A percentile compares a stretch with the other conserved stretches of the same genome.
Evolutionary conservation across 2,888 invertebrate species (phyloP).

Genomic region (Drosophila ezoana): DNA sequence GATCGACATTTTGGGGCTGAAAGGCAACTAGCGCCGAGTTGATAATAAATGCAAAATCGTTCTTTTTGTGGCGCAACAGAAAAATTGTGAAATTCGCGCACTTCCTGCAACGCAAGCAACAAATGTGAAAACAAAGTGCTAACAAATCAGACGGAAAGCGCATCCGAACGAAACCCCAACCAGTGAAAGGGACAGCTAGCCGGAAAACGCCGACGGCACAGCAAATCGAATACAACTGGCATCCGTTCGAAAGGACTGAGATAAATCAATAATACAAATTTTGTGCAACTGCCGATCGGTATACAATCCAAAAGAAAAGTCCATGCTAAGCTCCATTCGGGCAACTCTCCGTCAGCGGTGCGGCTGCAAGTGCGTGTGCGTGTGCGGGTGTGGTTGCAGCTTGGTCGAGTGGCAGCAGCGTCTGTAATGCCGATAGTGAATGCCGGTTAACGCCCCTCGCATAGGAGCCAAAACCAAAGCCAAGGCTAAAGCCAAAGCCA

Average conservation of each 20-base stretch:
- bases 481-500: neutral
- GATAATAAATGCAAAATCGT: slow-evolving; percentile 53
- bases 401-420: slow-evolving; percentile 13
- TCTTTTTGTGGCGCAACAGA: slow-evolving; percentile 35
- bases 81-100: slow-evolving; percentile 46
- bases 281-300: slow-evolving; percentile 11
- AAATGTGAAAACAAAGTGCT: slow-evolving; percentile 33
- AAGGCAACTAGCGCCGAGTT: slow-evolving; percentile 16
- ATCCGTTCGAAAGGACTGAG: slow-evolving; percentile 8
- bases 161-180: slow-evolving; percentile 14
- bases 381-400: slow-evolving; percentile 8
- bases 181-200: slow-evolving; percentile 12
- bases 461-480: slow-evolving; percentile 9
- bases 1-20: slow-evolving; percentile 39
- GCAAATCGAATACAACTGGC: slow-evolving; percentile 45
- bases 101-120: slow-evolving; percentile 35
- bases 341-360: slow-evolving; percentile 6
- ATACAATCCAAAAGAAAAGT: slow-evolving; percentile 6
- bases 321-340: slow-evolving; percentile 43
- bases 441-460: slow-evolving; percentile 30
- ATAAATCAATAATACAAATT: slow-evolving; percentile 27
- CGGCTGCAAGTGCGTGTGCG: slow-evolving; percentile 5
- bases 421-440: slow-evolving; percentile 43
- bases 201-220: slow-evolving; percentile 37
- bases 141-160: slow-evolving; percentile 32